phyloP scores from a whole-genome alignment of 2,113 vertebrate genomes.

The Atherinomorus stipes region DNA sequence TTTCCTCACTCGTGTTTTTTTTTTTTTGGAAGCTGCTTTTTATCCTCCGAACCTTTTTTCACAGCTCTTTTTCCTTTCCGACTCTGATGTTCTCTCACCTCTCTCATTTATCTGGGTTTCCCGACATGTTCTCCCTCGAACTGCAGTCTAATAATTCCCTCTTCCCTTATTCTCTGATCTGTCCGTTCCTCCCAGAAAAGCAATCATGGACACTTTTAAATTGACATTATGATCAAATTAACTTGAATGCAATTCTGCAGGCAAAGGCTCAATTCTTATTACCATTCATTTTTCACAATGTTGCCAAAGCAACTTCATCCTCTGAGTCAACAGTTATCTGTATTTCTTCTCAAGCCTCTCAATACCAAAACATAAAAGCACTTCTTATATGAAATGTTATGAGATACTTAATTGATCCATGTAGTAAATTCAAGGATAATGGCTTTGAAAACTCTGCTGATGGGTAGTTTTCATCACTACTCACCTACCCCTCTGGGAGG shows the following conservation, averaged over 20 bases:
- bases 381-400: conserved; percentile 19
- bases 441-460: conserved; percentile 16
- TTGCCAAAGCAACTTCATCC: conserved; percentile 51
- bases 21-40: conserved; percentile 51
- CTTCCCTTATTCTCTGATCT: conserved; percentile 13
- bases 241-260: conserved; percentile 35
- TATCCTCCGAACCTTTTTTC: conserved; percentile 52
- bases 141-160: conserved; percentile 33
- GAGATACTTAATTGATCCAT: conserved; percentile 30
- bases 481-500: conserved; percentile 7
- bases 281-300: conserved; percentile 24
- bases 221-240: conserved; percentile 44
- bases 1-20: conserved; percentile 25
- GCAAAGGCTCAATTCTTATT: conserved; percentile 52
- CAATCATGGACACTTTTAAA: conserved; percentile 39
- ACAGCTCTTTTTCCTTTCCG: conserved; percentile 47
- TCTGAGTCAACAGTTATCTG: conserved; percentile 15
- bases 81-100: conserved; percentile 52
- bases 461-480: conserved; percentile 13
- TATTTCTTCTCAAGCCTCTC: conserved; percentile 7
- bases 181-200: conserved; percentile 8
- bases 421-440: conserved; percentile 32
- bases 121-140: conserved; percentile 36
- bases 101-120: conserved; percentile 44
- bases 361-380: conserved; percentile 32